phyloP scores from a whole-genome alignment of 2,888 invertebrate species.

The Synanthedon vespiformis region DNA sequence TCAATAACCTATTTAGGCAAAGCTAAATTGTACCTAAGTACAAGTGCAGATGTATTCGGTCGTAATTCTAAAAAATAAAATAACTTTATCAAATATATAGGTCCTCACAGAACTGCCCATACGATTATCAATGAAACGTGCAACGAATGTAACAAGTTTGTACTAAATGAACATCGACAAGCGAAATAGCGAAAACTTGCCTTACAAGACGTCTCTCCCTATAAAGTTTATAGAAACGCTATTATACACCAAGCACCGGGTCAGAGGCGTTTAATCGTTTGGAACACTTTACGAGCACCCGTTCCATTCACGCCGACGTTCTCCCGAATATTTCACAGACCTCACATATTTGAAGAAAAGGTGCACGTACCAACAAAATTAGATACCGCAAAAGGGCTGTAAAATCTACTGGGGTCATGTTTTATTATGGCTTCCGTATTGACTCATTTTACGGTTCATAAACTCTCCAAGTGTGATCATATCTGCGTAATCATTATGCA shows the following conservation, averaged over 20 bases:
- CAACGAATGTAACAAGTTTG: not conserved
- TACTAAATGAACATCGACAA: not conserved
- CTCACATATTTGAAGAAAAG: slow-evolving; percentile 15
- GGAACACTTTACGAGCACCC: slow-evolving; percentile 42
- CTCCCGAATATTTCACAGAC: slow-evolving; percentile 17
- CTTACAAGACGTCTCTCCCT: not conserved
- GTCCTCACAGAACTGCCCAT: no score
- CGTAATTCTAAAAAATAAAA: no score
- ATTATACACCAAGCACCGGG: slow-evolving; percentile 20
- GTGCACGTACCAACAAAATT: slow-evolving; percentile 22
- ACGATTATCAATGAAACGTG: not conserved
- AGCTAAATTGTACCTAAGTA: no score
- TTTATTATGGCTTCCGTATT: slow-evolving; percentile 18
- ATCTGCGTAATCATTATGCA: slow-evolving; percentile 9
- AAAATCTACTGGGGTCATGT: slow-evolving; percentile 18
- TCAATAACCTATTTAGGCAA: no score
- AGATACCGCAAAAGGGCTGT: slow-evolving; percentile 19
- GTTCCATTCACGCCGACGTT: slow-evolving; percentile 19
- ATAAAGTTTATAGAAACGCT: slow-evolving; percentile 21
- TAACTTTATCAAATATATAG: no score
- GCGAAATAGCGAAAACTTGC: not conserved
- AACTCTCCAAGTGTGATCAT: slow-evolving; percentile 27
- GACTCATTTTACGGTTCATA: slow-evolving; percentile 34
- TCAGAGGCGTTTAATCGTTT: slow-evolving; percentile 43
- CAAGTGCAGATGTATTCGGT: no score